Evolutionary conservation across 2,888 invertebrate species (phyloP), one percentile per base, ranked within the genome.

Genomic region (Embidobia sp.): DNA sequence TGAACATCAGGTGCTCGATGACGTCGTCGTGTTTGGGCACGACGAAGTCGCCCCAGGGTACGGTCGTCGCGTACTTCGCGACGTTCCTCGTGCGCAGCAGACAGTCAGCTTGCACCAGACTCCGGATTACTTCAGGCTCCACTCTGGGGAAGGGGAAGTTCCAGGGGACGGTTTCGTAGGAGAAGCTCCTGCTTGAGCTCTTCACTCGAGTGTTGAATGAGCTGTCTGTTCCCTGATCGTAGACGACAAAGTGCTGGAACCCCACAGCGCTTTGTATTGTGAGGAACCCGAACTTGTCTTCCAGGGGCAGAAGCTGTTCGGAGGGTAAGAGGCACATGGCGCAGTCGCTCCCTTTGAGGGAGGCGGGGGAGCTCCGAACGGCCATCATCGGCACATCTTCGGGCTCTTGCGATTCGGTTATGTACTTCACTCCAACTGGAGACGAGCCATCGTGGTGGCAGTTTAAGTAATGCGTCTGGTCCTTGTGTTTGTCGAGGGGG

Each of bases 241-340:
- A 94, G 73, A 94, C 91, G 42, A 94, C 91, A 83, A 94, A 94
- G 77, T 92, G 91, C 80, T 93, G 91, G 1, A 94, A 90, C 1
- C 94, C 94, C 85, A 94, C 91, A 81, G 93, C 90, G 80, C 92
- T 91, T 78, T 95, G 94, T 83, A 92, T 94, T 16, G 93, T 92
- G 42, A 94, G 83, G 83, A 94, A 94, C 83, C 93, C 93, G 53
- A 94, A 90, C 77, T 94, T 92, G 8, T 91, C 89, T 81, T 91
- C 91, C 80, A 91, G 91, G 1, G 91, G 91, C 11, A 92, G 89
- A 8, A 91, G 86, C 1, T 91, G 92, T 48, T 91, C 89, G 83
- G 90, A 88, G 35, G 92, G 91, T 1, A 94, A 93, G 3, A 94
- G 91, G 87, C 94, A 95, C 35, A 93, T 84, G 5, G 93, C 93